Evolutionary conservation across 35 echinoderm and acorn worm species (phyloP).

Genomic region (Heliocidaris tuberculata): DNA sequence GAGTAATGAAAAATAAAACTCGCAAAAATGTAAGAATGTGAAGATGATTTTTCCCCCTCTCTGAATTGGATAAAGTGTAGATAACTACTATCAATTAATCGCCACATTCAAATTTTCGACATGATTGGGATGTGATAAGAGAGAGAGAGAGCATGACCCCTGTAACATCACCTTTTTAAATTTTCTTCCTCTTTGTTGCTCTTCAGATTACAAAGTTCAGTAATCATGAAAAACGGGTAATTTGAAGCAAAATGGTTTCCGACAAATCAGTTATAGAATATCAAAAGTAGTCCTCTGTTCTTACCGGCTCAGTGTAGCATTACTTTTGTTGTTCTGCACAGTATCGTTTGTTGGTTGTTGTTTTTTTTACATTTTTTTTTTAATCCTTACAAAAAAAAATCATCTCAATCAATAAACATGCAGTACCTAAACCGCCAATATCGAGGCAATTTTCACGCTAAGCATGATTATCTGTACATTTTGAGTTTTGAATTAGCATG

Average conservation of each 20-base stretch:
- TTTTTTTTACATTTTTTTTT: neutral
- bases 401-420: neutral
- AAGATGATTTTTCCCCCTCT: too few species aligned
- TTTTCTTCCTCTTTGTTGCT: neutral
- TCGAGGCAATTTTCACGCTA: neutral
- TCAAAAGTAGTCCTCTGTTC: neutral
- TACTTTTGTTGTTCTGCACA: neutral
- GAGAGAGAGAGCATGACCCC: too few species aligned
- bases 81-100: too few species aligned
- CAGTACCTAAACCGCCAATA: neutral
- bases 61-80: too few species aligned
- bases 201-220: neutral
- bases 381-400: neutral
- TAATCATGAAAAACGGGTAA: too few species aligned
- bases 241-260: neutral
- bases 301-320: neutral
- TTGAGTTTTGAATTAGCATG: neutral
- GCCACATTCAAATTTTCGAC: too few species aligned
- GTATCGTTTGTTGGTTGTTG: neutral
- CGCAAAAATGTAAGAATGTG: too few species aligned
- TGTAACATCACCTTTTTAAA: neutral
- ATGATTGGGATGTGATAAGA: too few species aligned
- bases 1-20: too few species aligned
- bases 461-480: neutral
- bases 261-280: neutral